These are phyloP conservation scores for Neodiprion pinetum DNA, from an alignment of 1,140 invertebrate species.

Conservation along the genomic window DNA sequence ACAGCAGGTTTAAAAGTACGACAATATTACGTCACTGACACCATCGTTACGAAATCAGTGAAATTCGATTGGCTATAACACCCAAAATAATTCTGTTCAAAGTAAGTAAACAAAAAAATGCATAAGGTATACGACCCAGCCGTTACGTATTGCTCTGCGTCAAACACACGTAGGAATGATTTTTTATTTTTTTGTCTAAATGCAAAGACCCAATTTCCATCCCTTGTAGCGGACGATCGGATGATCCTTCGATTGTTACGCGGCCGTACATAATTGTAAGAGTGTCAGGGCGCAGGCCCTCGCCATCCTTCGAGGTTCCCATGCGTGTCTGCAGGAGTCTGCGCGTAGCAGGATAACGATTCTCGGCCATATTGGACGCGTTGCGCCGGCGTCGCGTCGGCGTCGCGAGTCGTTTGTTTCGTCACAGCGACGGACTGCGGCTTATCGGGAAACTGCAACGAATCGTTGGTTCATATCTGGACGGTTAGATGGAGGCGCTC, in stretches of 20 bases:
- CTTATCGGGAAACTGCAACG: slow-evolving; percentile 53
- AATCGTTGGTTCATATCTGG: slow-evolving; percentile 48
- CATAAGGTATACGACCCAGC: no score
- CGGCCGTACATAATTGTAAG: neutral
- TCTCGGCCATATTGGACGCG: slow-evolving; percentile 55
- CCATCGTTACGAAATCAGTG: no score
- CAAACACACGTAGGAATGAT: no score
- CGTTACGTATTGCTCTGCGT: no score
- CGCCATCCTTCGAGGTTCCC: neutral
- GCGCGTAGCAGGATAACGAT: slow-evolving; percentile 46
- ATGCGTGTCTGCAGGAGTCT: slow-evolving; percentile 12
- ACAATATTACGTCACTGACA: no score
- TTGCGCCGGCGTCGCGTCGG: slow-evolving; percentile 42
- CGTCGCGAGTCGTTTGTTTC: slow-evolving; percentile 39
- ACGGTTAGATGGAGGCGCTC: slow-evolving; percentile 50
- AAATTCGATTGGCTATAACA: no score
- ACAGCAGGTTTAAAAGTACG: no score
- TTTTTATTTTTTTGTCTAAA: no score
- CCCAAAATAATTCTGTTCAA: no score
- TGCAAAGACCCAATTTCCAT: no score
- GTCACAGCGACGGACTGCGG: slow-evolving; percentile 41
- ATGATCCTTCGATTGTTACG: neutral
- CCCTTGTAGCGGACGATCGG: no score
- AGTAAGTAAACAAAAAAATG: no score
- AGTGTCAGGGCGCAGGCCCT: neutral